Percentiles rank a stretch among this genome's conserved stretches.
Conservation (phyloP, 1,140 invertebrate genomes). For the Drosophila seguyi region DNA sequence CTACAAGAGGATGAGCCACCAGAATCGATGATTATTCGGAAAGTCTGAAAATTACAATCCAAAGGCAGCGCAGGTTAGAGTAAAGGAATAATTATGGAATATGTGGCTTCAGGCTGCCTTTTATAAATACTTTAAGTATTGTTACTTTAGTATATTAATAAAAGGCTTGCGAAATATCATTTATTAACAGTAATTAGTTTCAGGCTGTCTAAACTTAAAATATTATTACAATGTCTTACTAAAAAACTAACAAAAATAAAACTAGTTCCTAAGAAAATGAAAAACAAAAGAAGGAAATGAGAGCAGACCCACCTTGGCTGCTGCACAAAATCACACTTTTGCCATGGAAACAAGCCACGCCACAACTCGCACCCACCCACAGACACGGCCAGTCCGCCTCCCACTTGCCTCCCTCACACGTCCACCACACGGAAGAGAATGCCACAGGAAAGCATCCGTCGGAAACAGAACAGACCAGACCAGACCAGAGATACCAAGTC, state of each 20-base stretch:
- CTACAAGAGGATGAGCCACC: conserved; percentile 12
- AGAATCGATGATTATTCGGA: conserved; percentile 13
- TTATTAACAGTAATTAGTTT: too few relatives aligned
- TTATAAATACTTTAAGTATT: too few relatives aligned
- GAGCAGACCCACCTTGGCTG: not conserved
- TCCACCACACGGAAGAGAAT: conserved; percentile 4
- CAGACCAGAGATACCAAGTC: conserved; percentile 72
- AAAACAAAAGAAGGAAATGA: not conserved
- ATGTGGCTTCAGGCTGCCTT: not conserved
- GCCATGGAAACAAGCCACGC: conserved; percentile 47
- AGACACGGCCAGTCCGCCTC: conserved; percentile 15
- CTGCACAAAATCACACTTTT: conserved; percentile 35
- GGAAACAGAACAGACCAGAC: conserved; percentile 51
- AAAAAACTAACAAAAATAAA: not conserved
- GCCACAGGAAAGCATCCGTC: conserved; percentile 28
- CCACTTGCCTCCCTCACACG: conserved; percentile 8
- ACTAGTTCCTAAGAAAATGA: conserved; percentile 2
- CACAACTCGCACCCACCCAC: conserved; percentile 13
- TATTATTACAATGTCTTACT: not conserved
- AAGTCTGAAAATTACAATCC: conserved; percentile 1
- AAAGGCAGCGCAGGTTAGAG: not conserved
- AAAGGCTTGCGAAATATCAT: too few relatives aligned
- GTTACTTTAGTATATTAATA: too few relatives aligned
- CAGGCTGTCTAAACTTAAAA: not conserved
- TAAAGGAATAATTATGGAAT: not conserved